Evolutionary conservation across 2,888 invertebrate species (phyloP), one percentile per base, ranked within the genome.

Genomic region (Nineta flava): DNA sequence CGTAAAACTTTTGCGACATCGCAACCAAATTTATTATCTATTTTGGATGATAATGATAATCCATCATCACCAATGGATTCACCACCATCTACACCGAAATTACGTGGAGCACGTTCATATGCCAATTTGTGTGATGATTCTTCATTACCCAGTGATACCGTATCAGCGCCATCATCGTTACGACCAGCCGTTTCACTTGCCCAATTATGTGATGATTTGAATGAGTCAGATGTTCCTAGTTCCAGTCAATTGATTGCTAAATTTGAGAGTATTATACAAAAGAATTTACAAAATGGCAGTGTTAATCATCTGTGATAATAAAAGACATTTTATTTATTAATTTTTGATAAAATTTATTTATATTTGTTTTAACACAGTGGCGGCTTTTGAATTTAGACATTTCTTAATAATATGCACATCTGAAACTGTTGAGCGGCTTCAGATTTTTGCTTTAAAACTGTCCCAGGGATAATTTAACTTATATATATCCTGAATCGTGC

Each of bases 261-360:
- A 65, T 87, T 87, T 82, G 87, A 87, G 66, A 83, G 77, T 53
- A 71, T 85, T 57, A 87, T 86, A 56, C 79, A 79, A 58, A 73
- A 77, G 63, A 75, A 74, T 60, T 73, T 61, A 26, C 21, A 44
- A 34, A 34, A 42, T 42, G 31, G 32, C 16, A 26, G 17, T 31
- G 42, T 19, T 42, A 48, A 48, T 42, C 12, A 26, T 35, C 47
- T 47, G 47, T 47, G 47, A 48, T 48, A 48, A 48, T 31, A 34
- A 32, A 32, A 38, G 7, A 26, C 26, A 26, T 26, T 26, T 26
- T 26, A 26, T 26, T 26, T 7, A 3, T 26, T 26, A 3, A 26
- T 26, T 26, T 26, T 26, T 26, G 26, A 26, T 26, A 26, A 26
- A 26, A 26, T 6, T 26, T 26, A 26, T 26, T 26, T 26, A 26